Conservation (phyloP, 53 echinoderm and acorn worm species). For the Hippasteria phrygiana region DNA sequence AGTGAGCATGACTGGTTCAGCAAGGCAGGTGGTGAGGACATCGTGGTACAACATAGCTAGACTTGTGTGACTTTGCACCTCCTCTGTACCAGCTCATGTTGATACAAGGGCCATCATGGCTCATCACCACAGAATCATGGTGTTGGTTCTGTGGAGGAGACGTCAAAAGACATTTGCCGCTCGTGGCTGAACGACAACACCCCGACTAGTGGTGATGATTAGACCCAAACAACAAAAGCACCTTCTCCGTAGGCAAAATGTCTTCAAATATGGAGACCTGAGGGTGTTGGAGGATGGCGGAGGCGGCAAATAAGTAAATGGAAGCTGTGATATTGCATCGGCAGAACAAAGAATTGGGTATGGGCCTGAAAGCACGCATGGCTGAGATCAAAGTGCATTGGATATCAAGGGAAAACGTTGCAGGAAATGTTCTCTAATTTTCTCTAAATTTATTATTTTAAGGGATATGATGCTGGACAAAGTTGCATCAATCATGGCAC, state of each 20-base stretch:
- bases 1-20: conserved; percentile 43
- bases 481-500: not conserved
- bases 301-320: not conserved
- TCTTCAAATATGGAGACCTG: not conserved
- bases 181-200: not conserved
- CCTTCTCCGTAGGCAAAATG: not conserved
- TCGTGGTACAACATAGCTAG: conserved; percentile 5
- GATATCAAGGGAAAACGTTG: not conserved
- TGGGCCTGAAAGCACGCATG: conserved; percentile 41
- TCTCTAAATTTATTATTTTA: conserved; percentile 11
- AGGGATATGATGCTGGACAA: not conserved
- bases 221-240: not conserved
- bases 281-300: not conserved
- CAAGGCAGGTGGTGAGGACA: conserved; percentile 19
- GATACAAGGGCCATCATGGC: conserved; percentile 19
- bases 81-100: not conserved
- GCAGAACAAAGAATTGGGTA: conserved; percentile 20
- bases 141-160: not conserved
- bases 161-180: conserved; percentile 2
- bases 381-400: conserved; percentile 35
- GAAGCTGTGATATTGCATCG: conserved; percentile 48
- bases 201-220: not conserved
- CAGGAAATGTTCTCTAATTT: not conserved
- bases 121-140: conserved; percentile 31
- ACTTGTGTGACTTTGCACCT: conserved; percentile 56